Conservation (phyloP, 2,888 invertebrate species). For the Unio delphinus region DNA sequence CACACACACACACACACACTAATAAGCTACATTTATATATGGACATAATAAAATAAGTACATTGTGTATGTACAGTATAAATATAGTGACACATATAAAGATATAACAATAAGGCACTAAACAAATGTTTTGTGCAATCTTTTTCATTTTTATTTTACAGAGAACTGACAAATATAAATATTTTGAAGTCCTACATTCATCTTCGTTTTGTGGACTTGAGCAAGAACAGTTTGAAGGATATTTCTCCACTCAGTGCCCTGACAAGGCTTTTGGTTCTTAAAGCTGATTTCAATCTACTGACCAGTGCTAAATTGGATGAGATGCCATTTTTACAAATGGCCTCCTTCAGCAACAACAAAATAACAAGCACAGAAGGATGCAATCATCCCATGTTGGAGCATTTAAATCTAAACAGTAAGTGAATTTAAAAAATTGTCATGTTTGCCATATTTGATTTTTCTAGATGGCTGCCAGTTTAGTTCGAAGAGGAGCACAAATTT, state of each 20-base stretch:
- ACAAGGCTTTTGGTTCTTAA: constrained; percentile 65
- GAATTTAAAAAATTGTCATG: too few relatives aligned
- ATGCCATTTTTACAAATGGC: constrained; percentile 66
- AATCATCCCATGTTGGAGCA: constrained; percentile 66
- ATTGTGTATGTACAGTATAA: too few relatives aligned
- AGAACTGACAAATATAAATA: constrained; percentile 62
- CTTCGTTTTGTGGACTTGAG: constrained; percentile 68
- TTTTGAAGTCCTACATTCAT: constrained; percentile 64
- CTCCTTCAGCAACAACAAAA: constrained; percentile 64
- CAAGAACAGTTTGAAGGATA: constrained; percentile 63
- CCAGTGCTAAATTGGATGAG: constrained; percentile 56
- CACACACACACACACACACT: too few relatives aligned
- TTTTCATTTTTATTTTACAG: constrained; percentile 42
- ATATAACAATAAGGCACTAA: neutral
- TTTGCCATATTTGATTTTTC: too few relatives aligned
- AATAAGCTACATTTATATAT: too few relatives aligned
- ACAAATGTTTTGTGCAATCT: neutral
- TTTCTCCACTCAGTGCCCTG: constrained; percentile 61
- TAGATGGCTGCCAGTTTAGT: too few relatives aligned
- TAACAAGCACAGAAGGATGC: constrained; percentile 61
- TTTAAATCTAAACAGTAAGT: constrained; percentile 65
- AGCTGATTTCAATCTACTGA: constrained; percentile 63
- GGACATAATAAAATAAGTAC: too few relatives aligned
- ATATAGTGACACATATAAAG: too few relatives aligned
- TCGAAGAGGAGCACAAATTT: too few relatives aligned